Percentiles rank a stretch among this genome's conserved stretches.
Evolutionary conservation across 2,888 invertebrate genomes (phyloP).

Genomic region (Aphodius granarius): DNA sequence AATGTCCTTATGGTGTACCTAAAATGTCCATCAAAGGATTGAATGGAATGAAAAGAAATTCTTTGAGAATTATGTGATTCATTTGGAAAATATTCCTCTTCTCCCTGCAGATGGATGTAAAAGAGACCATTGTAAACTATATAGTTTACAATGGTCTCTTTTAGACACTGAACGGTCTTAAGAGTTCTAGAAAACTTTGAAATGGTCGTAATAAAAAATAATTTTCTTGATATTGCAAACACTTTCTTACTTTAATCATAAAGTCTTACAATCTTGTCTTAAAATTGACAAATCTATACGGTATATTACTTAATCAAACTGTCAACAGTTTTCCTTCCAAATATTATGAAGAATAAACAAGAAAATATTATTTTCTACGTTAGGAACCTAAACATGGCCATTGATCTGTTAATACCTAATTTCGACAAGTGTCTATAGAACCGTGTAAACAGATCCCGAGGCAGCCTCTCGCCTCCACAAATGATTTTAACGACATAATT

Average conservation of each 20-base stretch:
- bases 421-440: slow-evolving; percentile 3
- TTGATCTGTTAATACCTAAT: slow-evolving; percentile 1
- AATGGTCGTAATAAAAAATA: too few species aligned
- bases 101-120: too few species aligned
- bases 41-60: background rate
- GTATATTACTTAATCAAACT: background rate
- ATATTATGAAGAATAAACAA: background rate
- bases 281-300: too few species aligned
- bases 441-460: slow-evolving; percentile 7
- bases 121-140: too few species aligned
- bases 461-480: slow-evolving; percentile 1
- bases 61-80: background rate
- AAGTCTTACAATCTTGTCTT: too few species aligned
- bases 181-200: too few species aligned
- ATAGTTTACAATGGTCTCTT: too few species aligned
- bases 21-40: slow-evolving; percentile 2
- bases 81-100: too few species aligned
- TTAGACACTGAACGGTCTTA: too few species aligned
- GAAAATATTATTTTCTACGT: background rate
- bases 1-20: background rate
- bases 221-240: too few species aligned
- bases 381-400: background rate
- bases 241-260: too few species aligned
- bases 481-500: slow-evolving; percentile 15
- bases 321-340: background rate